Evolutionary conservation across 2,888 invertebrate species (phyloP), one percentile per base, ranked within the genome.

Genomic region (Synergus japonicus): DNA sequence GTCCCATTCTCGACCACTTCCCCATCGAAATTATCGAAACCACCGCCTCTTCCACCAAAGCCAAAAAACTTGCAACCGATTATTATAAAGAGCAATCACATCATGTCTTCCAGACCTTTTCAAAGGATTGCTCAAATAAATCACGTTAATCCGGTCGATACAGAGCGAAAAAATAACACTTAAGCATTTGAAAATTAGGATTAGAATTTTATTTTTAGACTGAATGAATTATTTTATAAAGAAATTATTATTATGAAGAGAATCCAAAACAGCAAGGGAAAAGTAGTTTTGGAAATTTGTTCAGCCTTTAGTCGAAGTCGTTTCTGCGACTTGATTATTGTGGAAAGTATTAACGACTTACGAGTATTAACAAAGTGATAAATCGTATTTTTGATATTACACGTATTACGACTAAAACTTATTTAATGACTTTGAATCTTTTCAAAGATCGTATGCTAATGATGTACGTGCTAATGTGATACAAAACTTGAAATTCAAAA

Each of bases 21-120:
- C 5, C 87, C 89, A 0, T 80, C 84, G 4, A 92, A 91, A 84
- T 81, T 88, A 64, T 87, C 87, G n/a, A 92, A 93, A 85, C 96
- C 96, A 60, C 96, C 96, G 0, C 96, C 96, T 5, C 92, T 96
- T 85, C 96, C 96, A 37, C 96, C 96, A 29, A 96, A 96, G 92
- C 96, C 96, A 76, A 96, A 96, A 92, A 94, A 95, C 88, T 91
- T 95, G 80, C 94, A 95, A 69, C 94, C 94, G n/a, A 95, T 94
- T 80, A 87, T 87, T 73, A 84, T 88, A 44, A 92, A 91, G 85
- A 90, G 76, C 49, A 66, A 86, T 80, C 88, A 90, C 66, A 81
- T 88, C 4, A 81, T 89, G 64, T 86, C 90, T 37, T 87, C 89
- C 41, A 91, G 89, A 82, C 85, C 89, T 37, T 87, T 89, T 83